A percentile compares a stretch with the other conserved stretches of the same genome.
phyloP scores from a whole-genome alignment of 2,888 invertebrate genomes.

The Drosophila kambysellisi region DNA sequence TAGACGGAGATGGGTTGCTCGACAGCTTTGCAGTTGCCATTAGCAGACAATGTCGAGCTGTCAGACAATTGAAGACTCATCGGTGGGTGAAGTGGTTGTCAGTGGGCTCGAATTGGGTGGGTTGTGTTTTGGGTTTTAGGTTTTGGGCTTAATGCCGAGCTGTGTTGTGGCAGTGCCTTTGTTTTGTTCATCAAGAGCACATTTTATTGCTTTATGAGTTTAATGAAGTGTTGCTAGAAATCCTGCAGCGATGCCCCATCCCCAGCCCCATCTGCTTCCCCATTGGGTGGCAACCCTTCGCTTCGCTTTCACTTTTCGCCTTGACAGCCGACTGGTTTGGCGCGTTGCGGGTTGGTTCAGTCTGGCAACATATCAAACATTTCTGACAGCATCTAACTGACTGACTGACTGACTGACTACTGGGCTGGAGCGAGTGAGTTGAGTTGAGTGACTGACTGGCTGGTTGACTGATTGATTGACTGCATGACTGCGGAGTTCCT shows the following conservation, averaged over 20 bases:
- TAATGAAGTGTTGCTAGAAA: slow-evolving; percentile 76
- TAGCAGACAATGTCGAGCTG: slow-evolving; percentile 75
- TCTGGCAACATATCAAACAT: slow-evolving; percentile 69
- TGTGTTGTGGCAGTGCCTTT: slow-evolving; percentile 29
- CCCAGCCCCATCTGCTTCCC: background rate
- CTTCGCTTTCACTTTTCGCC: slow-evolving; percentile 73
- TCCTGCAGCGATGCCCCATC: slow-evolving; percentile 1
- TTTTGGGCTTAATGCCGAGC: background rate
- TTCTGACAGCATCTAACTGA: slow-evolving; percentile 65
- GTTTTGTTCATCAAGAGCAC: slow-evolving; percentile 67
- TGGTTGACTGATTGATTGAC: slow-evolving; percentile 59
- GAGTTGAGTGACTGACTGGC: slow-evolving; percentile 36
- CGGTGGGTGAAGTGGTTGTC: slow-evolving; percentile 22
- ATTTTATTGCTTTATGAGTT: slow-evolving; percentile 80
- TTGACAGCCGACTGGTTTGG: slow-evolving; percentile 14
- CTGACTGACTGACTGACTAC: slow-evolving; percentile 35
- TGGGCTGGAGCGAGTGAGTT: slow-evolving; percentile 1
- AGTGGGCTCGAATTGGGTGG: slow-evolving; percentile 3
- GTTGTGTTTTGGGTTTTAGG: slow-evolving; percentile 1
- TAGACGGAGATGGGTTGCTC: background rate
- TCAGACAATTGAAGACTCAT: slow-evolving; percentile 60
- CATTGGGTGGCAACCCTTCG: slow-evolving; percentile 64
- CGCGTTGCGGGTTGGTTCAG: background rate
- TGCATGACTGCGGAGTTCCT: slow-evolving; percentile 50
- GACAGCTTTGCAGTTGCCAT: slow-evolving; percentile 56